Percentiles rank a stretch among this genome's conserved stretches.
Evolutionary conservation across 2,888 invertebrate genomes (phyloP).

Genomic region (Timema cristinae): DNA sequence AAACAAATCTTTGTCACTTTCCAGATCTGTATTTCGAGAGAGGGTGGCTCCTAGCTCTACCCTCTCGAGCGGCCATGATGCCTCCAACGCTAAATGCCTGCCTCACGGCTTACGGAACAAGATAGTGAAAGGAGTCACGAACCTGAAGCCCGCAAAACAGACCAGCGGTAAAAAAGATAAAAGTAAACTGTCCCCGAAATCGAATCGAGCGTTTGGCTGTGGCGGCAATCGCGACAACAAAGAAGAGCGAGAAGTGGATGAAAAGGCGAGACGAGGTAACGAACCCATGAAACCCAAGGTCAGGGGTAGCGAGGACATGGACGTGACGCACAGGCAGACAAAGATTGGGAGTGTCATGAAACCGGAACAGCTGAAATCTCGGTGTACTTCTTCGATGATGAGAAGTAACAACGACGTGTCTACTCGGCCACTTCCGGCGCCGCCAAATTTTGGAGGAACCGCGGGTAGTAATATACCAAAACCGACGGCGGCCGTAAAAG

Average conservation of each 20-base stretch:
- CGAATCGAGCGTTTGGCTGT: conserved; percentile 1
- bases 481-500: conserved; percentile 88
- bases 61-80: conserved; percentile 32
- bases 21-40: conserved; percentile 10
- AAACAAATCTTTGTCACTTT: neutral
- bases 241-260: conserved; percentile 11
- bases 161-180: conserved; percentile 32
- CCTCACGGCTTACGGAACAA: conserved; percentile 27
- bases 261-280: conserved; percentile 40
- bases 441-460: neutral
- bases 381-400: conserved; percentile 4
- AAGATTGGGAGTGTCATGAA: conserved; percentile 21
- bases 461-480: conserved; percentile 71
- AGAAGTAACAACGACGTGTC: conserved; percentile 1
- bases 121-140: conserved; percentile 22
- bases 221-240: conserved; percentile 12
- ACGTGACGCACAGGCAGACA: conserved; percentile 17
- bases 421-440: conserved; percentile 5
- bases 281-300: conserved; percentile 40
- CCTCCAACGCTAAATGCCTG: conserved; percentile 26
- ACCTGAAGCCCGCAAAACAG: conserved; percentile 37
- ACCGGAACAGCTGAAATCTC: conserved; percentile 15
- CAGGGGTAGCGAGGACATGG: conserved; percentile 33
- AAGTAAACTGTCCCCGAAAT: neutral
- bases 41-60: conserved; percentile 11